phyloP scores from a whole-genome alignment of 2,113 vertebrate genomes.

The Grammomys dolichurus region DNA sequence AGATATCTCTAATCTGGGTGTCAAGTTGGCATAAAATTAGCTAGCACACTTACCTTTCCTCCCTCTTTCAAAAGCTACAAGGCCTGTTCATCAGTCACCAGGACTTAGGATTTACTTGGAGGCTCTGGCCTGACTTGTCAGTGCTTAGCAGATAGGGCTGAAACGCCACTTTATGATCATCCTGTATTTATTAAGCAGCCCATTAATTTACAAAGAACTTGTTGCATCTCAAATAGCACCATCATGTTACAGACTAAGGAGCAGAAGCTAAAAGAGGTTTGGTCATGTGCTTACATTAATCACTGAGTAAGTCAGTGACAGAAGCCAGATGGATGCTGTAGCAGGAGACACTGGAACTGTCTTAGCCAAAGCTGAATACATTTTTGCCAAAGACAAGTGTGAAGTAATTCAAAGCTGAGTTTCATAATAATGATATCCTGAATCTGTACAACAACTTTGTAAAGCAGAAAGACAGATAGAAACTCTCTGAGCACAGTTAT shows the following conservation, averaged over 20 bases:
- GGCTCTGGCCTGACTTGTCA: conserved; percentile 23
- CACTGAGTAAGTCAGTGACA: conserved; percentile 55
- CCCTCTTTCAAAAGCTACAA: not conserved
- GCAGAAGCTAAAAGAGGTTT: conserved; percentile 53
- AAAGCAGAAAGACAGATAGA: not conserved
- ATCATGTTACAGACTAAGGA: conserved; percentile 44
- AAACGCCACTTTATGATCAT: conserved; percentile 19
- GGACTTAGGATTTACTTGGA: not conserved
- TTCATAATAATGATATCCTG: conserved; percentile 34
- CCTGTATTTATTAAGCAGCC: conserved; percentile 24
- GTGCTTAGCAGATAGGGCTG: not conserved
- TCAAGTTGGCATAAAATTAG: not conserved
- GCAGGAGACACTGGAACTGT: conserved; percentile 48
- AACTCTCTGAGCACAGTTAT: not conserved
- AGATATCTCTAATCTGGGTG: not conserved
- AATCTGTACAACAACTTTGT: not conserved
- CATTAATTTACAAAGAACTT: conserved; percentile 44
- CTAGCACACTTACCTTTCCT: not conserved
- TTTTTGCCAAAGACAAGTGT: conserved; percentile 62
- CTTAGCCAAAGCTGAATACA: conserved; percentile 63
- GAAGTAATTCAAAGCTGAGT: conserved; percentile 71
- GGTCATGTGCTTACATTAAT: conserved; percentile 46
- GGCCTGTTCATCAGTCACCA: not conserved
- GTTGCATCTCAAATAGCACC: conserved; percentile 42
- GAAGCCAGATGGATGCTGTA: conserved; percentile 41